These are phyloP conservation scores for Lycaon pictus DNA, from an alignment of 2,113 vertebrate genomes.

Conservation along the genomic window DNA sequence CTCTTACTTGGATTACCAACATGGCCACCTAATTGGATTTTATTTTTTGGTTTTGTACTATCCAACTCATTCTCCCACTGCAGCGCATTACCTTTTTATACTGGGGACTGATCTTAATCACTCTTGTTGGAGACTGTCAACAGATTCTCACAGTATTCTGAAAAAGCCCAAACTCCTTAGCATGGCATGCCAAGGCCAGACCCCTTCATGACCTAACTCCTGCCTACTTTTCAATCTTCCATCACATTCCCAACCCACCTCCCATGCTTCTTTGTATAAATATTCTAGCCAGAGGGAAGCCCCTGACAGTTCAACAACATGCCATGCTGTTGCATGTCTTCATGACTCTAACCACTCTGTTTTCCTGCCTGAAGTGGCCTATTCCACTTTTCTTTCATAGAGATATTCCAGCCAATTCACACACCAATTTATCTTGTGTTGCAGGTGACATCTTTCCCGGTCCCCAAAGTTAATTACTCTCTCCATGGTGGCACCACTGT, in stretches of 20 bases:
- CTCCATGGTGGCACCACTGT: too few relatives aligned
- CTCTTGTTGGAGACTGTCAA: neutral
- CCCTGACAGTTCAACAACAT: neutral
- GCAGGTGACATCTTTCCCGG: neutral
- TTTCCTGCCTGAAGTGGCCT: neutral
- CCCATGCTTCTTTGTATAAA: neutral
- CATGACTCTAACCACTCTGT: neutral
- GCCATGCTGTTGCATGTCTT: fast-evolving
- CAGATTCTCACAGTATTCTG: neutral
- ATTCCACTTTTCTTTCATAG: neutral
- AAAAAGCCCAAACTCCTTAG: neutral
- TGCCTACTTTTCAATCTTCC: neutral
- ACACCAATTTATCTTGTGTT: neutral
- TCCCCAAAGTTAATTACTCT: neutral
- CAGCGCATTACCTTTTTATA: too few relatives aligned
- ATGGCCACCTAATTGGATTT: fast-evolving
- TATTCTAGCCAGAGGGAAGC: neutral
- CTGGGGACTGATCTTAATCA: fast-evolving
- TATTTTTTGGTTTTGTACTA: neutral
- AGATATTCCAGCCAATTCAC: neutral
- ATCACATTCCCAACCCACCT: neutral
- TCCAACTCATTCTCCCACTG: fast-evolving
- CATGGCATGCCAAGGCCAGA: neutral
- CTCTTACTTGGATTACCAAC: neutral
- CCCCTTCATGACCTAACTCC: neutral